phyloP scores from a whole-genome alignment of 2,797 vertebrate species.

The Gambelia wislizenii region DNA sequence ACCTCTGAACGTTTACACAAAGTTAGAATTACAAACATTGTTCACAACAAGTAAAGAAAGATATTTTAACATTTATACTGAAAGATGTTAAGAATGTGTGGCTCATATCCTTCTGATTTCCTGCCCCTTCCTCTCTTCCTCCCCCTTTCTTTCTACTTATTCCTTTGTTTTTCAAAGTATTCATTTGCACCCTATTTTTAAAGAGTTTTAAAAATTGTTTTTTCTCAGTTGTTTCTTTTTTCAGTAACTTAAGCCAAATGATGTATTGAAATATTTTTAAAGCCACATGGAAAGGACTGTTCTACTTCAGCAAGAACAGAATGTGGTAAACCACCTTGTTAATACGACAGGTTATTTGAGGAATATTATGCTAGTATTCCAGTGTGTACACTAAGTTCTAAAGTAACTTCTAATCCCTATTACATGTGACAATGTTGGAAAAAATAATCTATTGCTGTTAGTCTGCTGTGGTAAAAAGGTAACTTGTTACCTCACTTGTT shows the following conservation, averaged over 20 bases:
- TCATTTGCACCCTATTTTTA: background rate
- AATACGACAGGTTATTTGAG: background rate
- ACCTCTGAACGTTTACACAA: background rate
- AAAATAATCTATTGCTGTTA: no score
- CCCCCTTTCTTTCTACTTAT: background rate
- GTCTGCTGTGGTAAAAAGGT: no score
- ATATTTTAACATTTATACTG: background rate
- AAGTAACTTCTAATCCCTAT: no score
- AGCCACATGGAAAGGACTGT: background rate
- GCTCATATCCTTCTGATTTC: background rate
- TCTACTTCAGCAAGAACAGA: no score
- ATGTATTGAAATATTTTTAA: background rate
- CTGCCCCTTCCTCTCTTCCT: background rate
- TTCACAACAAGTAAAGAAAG: background rate
- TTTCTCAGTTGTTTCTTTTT: background rate
- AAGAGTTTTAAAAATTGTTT: background rate
- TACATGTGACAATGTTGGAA: no score
- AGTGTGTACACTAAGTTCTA: background rate
- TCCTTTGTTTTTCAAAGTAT: background rate
- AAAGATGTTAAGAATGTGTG: background rate
- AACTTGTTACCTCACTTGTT: no score
- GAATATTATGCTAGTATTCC: background rate
- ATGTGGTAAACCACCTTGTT: background rate
- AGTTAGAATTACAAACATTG: background rate
- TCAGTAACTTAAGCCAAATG: background rate